Evolutionary conservation across 1,140 invertebrate species (phyloP).

Genomic region (Achatina immaculata): DNA sequence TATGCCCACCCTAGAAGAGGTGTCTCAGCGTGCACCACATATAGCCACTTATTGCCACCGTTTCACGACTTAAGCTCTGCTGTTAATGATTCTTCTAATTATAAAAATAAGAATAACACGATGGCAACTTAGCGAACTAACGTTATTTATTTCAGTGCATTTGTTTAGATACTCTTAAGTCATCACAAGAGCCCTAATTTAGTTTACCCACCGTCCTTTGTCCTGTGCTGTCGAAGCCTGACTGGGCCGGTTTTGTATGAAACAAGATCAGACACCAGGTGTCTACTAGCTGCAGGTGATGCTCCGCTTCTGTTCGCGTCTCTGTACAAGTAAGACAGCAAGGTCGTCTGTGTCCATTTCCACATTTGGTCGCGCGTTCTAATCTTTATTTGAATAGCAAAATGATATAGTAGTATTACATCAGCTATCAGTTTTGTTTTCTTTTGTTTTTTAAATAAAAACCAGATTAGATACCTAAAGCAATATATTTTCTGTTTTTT

Average conservation of each 20-base stretch:
- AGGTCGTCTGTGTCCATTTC: neutral
- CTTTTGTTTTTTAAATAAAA: neutral
- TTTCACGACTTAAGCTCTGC: neutral
- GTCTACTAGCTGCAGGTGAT: too few relatives aligned
- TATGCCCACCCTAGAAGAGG: too few relatives aligned
- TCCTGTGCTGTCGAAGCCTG: conserved; percentile 23
- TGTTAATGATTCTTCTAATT: neutral
- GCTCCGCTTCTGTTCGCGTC: neutral
- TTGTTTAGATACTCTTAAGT: neutral
- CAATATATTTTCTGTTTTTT: neutral
- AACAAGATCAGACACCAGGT: neutral
- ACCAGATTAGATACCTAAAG: neutral
- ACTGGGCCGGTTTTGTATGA: conserved; percentile 19
- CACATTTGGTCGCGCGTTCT: neutral
- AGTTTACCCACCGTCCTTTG: conserved; percentile 1
- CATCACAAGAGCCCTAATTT: too few relatives aligned
- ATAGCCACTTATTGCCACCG: too few relatives aligned
- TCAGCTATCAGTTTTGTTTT: too few relatives aligned
- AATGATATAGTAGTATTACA: neutral
- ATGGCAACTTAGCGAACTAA: neutral
- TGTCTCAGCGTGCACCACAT: too few relatives aligned
- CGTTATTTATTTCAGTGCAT: neutral
- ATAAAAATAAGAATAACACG: neutral
- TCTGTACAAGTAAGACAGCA: neutral
- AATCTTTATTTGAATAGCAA: neutral